These are phyloP conservation scores for Arctopsyche grandis DNA, from an alignment of 1,140 invertebrate species.

Conservation along the genomic window DNA sequence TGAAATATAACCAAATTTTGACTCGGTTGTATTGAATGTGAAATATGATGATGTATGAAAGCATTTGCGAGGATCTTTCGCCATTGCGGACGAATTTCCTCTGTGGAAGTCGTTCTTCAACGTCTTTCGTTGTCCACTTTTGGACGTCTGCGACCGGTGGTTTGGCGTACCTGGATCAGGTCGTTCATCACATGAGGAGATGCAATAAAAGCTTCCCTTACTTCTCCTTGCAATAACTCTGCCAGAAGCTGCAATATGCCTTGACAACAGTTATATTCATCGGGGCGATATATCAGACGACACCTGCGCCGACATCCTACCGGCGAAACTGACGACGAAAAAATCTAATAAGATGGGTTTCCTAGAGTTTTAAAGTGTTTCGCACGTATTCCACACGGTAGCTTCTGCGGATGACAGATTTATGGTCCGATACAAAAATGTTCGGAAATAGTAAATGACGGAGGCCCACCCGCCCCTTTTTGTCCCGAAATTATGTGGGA, in stretches of 20 bases:
- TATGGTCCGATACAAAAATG: slow-evolving; percentile 43
- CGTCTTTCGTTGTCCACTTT: slow-evolving; percentile 10
- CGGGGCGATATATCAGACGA: slow-evolving; percentile 50
- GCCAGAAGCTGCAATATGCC: slow-evolving; percentile 46
- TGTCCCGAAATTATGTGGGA: neutral
- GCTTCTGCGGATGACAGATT: slow-evolving; percentile 50
- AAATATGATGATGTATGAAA: neutral
- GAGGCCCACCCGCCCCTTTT: neutral
- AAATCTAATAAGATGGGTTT: slow-evolving; percentile 53
- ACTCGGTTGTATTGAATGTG: neutral
- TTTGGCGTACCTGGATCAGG: slow-evolving; percentile 9
- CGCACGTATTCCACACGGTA: slow-evolving; percentile 33
- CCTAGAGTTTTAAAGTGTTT: slow-evolving; percentile 48
- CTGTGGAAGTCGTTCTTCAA: slow-evolving; percentile 7
- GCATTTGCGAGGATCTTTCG: neutral
- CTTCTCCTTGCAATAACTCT: slow-evolving; percentile 50
- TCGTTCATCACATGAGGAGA: slow-evolving; percentile 43
- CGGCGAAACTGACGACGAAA: slow-evolving; percentile 31
- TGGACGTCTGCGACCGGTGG: neutral
- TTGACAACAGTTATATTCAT: slow-evolving; percentile 52
- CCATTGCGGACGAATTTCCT: neutral
- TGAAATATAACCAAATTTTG: no score
- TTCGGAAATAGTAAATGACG: neutral
- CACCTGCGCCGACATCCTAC: slow-evolving; percentile 47
- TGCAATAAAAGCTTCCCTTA: slow-evolving; percentile 48